A percentile compares a stretch with the other conserved stretches of the same genome.
Conservation (phyloP, 2,888 invertebrate genomes). For the Thera britannica region DNA sequence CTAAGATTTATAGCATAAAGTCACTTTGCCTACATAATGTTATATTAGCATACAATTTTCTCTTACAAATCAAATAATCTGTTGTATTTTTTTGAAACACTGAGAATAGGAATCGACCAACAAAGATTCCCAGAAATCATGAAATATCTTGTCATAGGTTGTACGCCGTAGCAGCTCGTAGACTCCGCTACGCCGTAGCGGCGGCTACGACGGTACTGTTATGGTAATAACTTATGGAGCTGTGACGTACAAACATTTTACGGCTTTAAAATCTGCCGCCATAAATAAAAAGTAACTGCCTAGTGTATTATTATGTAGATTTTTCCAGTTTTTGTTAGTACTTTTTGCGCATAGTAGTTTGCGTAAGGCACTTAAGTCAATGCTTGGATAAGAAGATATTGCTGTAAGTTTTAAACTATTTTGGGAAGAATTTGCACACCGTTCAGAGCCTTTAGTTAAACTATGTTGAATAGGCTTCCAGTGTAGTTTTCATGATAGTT, state of each 20-base stretch:
- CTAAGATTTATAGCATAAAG: slow-evolving; percentile 30
- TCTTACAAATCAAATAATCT: not conserved
- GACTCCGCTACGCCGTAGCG: slow-evolving; percentile 35
- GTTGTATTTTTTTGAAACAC: not conserved
- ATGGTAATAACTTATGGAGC: slow-evolving; percentile 47
- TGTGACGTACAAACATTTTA: slow-evolving; percentile 50
- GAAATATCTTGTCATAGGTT: not conserved
- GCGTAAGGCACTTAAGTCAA: slow-evolving; percentile 30
- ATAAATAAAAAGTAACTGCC: slow-evolving; percentile 55
- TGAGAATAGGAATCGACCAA: not conserved
- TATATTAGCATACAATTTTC: slow-evolving; percentile 19
- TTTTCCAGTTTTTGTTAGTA: slow-evolving; percentile 46
- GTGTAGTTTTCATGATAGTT: no score
- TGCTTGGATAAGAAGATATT: slow-evolving; percentile 11
- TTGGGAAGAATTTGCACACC: not conserved
- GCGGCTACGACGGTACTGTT: slow-evolving; percentile 35
- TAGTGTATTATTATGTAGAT: slow-evolving; percentile 53
- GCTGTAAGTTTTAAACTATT: slow-evolving; percentile 6
- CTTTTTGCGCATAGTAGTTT: slow-evolving; percentile 35
- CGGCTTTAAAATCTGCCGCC: slow-evolving; percentile 49
- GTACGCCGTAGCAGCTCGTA: slow-evolving; percentile 31
- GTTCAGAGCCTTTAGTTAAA: no score
- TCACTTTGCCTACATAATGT: slow-evolving; percentile 29
- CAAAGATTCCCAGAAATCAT: not conserved
- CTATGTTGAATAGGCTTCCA: no score